Evolutionary conservation across 2,888 invertebrate genomes (phyloP), one percentile per base, ranked within the genome.

Genomic region (Spodoptera littoralis): DNA sequence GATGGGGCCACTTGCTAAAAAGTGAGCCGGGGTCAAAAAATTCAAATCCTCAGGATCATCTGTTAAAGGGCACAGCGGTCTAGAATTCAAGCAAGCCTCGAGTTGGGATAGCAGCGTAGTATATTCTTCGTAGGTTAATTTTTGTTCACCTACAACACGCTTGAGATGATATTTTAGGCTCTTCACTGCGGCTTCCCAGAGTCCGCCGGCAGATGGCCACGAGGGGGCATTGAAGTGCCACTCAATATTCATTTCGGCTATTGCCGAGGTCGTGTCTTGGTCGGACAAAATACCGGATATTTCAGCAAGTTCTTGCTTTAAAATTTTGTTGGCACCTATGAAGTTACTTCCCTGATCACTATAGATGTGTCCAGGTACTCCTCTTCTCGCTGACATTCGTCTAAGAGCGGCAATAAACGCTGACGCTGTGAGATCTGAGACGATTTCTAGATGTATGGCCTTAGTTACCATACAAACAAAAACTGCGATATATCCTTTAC

Each of bases 341-440:
- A 62, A 62, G 43, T 61, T 56, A 41, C 49, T 61, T 12, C 61
- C 50, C 12, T 61, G 61, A n/a, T 55, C 61, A 12, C 45, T 55
- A 12, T 55, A 46, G 1, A 61, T 61, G 41, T 55, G 55, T 4
- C 50, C 61, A 0, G 55, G 50, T 18, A 55, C 55, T 45, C 61
- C 61, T 55, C 55, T 55, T 55, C 61, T 50, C 1, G 61, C 50
- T 11, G 58, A 51, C 58, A 51, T 51, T 6, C 51, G 51, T 46
- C 36, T 22, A 9, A 47, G 55, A 13, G 24, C 53, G 12, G 53
- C 53, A 27, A 53, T 53, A 43, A 53, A 53, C 11, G 55, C 55
- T 1, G 55, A 56, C 11, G 55, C 8, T 27, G 55, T 42, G 48
- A 56, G 55, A 42, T 56, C 55, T 4, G 55, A 56, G 5, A 56